Evolutionary conservation across 2,113 vertebrate species (phyloP).

Genomic region (Tichodroma muraria): DNA sequence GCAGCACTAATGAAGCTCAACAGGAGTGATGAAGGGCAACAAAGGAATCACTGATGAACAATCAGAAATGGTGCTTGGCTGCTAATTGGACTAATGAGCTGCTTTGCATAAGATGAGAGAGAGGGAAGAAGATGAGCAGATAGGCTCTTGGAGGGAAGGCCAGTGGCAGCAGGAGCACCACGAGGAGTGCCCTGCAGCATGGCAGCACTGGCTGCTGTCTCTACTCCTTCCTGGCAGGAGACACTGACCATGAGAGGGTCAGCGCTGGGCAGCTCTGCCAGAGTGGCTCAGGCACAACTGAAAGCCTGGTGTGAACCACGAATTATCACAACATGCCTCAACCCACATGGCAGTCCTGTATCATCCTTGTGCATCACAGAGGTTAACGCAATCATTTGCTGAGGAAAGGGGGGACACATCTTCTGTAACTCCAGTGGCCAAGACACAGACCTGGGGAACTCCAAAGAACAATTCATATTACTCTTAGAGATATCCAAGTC

Average conservation of each 20-base stretch:
- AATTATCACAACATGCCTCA: not conserved
- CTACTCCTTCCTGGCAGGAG: not conserved
- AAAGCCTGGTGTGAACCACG: not conserved
- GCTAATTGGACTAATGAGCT: constrained; percentile 8
- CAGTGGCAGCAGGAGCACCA: not conserved
- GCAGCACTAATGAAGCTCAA: constrained; percentile 29
- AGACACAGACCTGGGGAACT: not conserved
- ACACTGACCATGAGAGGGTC: not conserved
- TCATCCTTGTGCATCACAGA: not conserved
- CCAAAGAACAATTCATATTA: not conserved
- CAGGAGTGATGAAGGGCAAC: constrained; percentile 8
- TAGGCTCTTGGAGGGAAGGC: not conserved
- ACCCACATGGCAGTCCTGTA: not conserved
- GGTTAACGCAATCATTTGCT: not conserved
- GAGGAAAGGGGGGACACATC: not conserved
- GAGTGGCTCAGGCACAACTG: not conserved
- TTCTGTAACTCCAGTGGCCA: not conserved
- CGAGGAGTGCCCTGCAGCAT: not conserved
- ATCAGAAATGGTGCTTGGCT: not conserved
- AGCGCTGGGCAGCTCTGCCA: not conserved
- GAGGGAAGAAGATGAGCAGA: not conserved
- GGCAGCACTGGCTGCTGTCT: not conserved
- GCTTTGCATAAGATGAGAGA: constrained; percentile 11
- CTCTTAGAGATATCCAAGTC: not conserved
- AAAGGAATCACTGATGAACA: constrained; percentile 56